Base-by-base conservation (phyloP, 2,113 vertebrate genomes). In the Pseudopodoces humilis region DNA sequence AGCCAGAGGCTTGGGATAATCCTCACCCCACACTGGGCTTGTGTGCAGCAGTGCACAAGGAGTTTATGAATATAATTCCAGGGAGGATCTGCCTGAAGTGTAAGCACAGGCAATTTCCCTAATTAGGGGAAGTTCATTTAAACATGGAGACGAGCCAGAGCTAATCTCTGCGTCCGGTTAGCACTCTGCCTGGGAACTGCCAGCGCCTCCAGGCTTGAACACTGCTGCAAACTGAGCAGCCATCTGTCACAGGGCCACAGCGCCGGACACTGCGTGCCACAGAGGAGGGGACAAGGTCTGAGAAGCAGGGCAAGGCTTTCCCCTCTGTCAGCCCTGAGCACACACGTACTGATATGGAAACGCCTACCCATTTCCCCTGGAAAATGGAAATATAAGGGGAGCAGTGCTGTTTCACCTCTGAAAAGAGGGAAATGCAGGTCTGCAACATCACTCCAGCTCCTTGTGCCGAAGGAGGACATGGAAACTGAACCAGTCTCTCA, bases 41-140 rank as follows among this genome's bases (percentile, higher is more conserved):
- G 15, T 43, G 59, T 7, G n/a, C 7, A 1, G 28, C 10, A 2
- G 21, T 17, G 23, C 47, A 18, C 0, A 1, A 78, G 81, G 41
- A 74, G 44, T 31, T 70, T 33, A 35, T 47, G 59, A 65, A 47
- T 43, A 14, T 55, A 64, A 52, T 87, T 93, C 83, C 79, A 74
- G 74, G 53, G 68, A 89, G 33, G 75, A 58, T 85, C 64, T 67
- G 31, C 44, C 81, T 85, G 90, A 93, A 85, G 60, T 35, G 88
- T 74, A 35, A 83, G 75, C 33, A 22, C 35, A 67, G 70, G 55
- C 49, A 75, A 92, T 90, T 75, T 79, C 59, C 41, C 77, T 78
- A 88, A 92, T 82, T 75, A 92, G 41, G 17, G 56, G 91, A 94
- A 93, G 86, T 89, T 91, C 60, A 71, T 93, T 93, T 94, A 68